These are phyloP conservation scores for Gallirallus australis DNA, from an alignment of 2,797 vertebrate genomes.

Conservation along the genomic window DNA sequence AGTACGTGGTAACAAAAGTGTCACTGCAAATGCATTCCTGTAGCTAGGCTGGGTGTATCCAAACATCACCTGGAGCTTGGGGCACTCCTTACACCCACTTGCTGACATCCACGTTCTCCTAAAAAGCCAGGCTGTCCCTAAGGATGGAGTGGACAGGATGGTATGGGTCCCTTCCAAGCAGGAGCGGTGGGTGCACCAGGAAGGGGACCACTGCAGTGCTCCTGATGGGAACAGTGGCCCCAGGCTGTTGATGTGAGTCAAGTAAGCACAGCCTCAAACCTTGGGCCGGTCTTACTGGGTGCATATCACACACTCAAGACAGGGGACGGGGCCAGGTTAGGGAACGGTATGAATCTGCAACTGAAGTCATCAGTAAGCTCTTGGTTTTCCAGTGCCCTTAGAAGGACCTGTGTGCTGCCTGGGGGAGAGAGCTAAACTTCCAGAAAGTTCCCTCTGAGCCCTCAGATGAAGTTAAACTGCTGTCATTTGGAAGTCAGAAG, in stretches of 20 bases:
- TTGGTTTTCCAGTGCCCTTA: neutral
- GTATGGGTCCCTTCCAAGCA: neutral
- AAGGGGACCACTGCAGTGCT: neutral
- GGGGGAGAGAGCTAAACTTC: neutral
- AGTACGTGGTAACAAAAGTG: neutral
- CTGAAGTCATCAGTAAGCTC: neutral
- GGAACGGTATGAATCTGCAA: rapidly evolving
- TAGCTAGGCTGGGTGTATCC: neutral
- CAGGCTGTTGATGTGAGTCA: neutral
- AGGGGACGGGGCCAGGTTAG: too few species aligned
- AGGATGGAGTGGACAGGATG: neutral
- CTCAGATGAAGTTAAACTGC: neutral
- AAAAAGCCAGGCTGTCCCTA: rapidly evolving
- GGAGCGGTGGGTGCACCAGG: neutral
- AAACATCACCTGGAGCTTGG: neutral
- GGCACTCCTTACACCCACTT: neutral
- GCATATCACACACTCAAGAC: rapidly evolving
- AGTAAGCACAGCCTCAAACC: neutral
- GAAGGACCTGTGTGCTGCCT: neutral
- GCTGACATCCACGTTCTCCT: neutral
- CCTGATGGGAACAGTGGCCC: neutral
- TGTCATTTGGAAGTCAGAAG: neutral
- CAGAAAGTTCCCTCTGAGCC: neutral
- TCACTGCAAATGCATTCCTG: neutral
- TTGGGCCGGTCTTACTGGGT: neutral